Percentiles rank a stretch among this genome's conserved stretches.
Conservation (phyloP, 2,113 vertebrate species). For the Paracanthobrama guichenoti region DNA sequence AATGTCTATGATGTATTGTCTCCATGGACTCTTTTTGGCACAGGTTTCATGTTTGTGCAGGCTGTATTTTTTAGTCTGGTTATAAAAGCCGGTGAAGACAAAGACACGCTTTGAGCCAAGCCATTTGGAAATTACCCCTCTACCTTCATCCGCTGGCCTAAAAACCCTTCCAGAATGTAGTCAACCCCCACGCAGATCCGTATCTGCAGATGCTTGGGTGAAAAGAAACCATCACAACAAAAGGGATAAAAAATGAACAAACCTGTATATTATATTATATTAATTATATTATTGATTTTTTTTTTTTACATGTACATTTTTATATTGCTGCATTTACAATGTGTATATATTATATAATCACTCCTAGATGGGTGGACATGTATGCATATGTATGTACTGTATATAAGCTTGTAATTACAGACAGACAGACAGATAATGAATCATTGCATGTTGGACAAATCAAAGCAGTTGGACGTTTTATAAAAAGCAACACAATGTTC, state of each 20-base stretch:
- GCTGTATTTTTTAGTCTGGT: constrained; percentile 24
- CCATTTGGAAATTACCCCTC: constrained; percentile 41
- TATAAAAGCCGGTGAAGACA: constrained; percentile 23
- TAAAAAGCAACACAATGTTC: constrained; percentile 54
- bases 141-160: constrained; percentile 34
- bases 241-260: constrained; percentile 49
- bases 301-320: too few relatives aligned
- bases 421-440: not conserved
- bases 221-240: constrained; percentile 50
- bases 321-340: not conserved
- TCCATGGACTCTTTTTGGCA: constrained; percentile 19
- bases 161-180: constrained; percentile 35
- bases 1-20: constrained; percentile 4
- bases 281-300: not conserved
- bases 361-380: not conserved
- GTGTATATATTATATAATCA: not conserved
- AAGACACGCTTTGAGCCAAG: constrained; percentile 34
- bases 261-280: not conserved
- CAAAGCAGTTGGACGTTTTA: constrained; percentile 11
- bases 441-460: not conserved
- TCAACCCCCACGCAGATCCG: constrained; percentile 48
- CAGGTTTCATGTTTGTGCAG: constrained; percentile 28
- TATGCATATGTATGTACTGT: too few relatives aligned
- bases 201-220: constrained; percentile 42
- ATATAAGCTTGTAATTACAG: too few relatives aligned